Base-by-base conservation (phyloP, 1,140 invertebrate species). In the Listronotus bonariensis region DNA sequence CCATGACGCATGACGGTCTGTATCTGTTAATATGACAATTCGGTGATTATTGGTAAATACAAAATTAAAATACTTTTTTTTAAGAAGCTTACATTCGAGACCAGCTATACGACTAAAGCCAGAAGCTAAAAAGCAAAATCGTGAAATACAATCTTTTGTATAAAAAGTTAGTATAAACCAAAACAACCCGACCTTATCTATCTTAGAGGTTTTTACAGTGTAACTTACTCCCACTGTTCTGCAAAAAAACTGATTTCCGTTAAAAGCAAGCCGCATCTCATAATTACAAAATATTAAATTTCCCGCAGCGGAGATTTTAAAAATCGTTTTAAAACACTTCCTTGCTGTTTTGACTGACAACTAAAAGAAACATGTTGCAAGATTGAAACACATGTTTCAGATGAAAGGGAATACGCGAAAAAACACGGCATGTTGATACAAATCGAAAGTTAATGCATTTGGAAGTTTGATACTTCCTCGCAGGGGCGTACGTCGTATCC, bases 301-400 rank as follows among this genome's bases (percentile, higher is more conserved):
- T 36, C 49, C 31, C n/a, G 11, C 9, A 18, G 34, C 31, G 1
- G 17, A 38, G 49, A 52, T 52, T 52, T 36, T 52, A 36, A 52
- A 52, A 52, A 52, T 52, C 49, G 20, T 52, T 52, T 52, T 52
- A 52, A 52, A 52, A 52, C 49, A 52, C 49, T 52, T 52, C 49
- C 49, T 52, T 26, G 3, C 18, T 38, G 49, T 32, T 52, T 52
- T 52, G 49, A 52, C n/a, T 52, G 49, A 52, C 49, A 18, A 12
- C 12, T 52, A 52, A 52, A 52, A 52, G 49, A 38, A 52, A 52
- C 49, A 52, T 18, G 31, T 38, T 52, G 26, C 49, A 31, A 34
- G 49, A 52, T 52, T 34, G 49, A 52, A 52, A 38, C 49, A 38
- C 49, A 52, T 38, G 34, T 36, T 38, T 14, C 31, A 52, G 49